Percentiles rank a stretch among this genome's conserved stretches.
These are phyloP conservation scores for Cairina moschata DNA, from an alignment of 2,113 vertebrate genomes.

Conservation along the genomic window DNA sequence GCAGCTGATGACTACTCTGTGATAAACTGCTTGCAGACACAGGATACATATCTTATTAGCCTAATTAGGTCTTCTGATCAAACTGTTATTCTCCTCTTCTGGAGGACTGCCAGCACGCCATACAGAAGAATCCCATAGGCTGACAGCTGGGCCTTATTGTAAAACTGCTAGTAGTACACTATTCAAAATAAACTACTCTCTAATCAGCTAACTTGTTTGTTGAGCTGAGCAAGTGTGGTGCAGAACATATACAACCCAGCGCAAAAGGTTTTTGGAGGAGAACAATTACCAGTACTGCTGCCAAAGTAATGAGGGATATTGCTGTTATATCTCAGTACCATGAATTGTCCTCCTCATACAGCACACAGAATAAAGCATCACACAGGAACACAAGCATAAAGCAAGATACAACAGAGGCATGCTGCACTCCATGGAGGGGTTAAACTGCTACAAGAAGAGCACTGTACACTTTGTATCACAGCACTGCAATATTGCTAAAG, in stretches of 20 bases:
- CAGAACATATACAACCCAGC: neutral
- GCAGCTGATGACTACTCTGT: neutral
- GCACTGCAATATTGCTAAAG: neutral
- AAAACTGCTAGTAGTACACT: neutral
- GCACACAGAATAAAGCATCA: neutral
- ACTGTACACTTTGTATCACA: neutral
- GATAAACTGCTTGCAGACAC: neutral
- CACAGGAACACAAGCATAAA: neutral
- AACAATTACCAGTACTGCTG: neutral
- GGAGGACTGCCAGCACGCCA: neutral
- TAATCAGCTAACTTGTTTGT: neutral
- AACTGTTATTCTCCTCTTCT: neutral
- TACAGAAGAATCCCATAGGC: neutral
- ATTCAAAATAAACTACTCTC: neutral
- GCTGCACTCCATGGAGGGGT: fast-evolving
- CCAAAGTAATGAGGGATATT: neutral
- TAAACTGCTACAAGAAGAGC: neutral
- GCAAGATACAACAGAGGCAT: neutral
- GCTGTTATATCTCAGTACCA: neutral
- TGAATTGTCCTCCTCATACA: neutral
- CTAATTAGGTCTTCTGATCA: slow-evolving; percentile 14
- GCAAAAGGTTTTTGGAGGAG: neutral
- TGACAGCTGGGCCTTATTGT: neutral
- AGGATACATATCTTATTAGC: neutral
- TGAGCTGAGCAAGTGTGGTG: neutral